These are phyloP conservation scores for Phyllopteryx taeniolatus DNA, from an alignment of 2,113 vertebrate genomes.

Conservation along the genomic window DNA sequence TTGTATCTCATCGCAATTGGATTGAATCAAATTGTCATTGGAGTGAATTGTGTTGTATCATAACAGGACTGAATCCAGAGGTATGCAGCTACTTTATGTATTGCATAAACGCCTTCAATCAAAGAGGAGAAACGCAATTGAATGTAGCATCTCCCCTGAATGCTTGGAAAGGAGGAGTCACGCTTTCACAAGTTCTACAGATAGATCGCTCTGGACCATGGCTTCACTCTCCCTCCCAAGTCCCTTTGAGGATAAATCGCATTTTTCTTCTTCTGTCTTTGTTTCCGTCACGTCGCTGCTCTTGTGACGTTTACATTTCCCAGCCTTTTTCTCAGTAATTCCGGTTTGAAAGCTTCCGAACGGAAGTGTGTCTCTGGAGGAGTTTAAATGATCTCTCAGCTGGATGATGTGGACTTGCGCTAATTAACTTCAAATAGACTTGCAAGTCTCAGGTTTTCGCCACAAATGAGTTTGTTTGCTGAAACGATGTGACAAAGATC, in stretches of 20 bases:
- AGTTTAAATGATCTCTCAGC: constrained; percentile 24
- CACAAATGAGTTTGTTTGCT: neutral
- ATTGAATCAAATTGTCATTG: neutral
- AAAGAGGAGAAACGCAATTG: neutral
- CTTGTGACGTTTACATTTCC: neutral
- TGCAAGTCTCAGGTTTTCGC: neutral
- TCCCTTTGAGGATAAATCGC: constrained; percentile 13
- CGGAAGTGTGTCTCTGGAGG: constrained; percentile 3
- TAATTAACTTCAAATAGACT: neutral
- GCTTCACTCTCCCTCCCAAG: constrained; percentile 6
- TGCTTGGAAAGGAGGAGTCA: constrained; percentile 39
- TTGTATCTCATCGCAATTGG: neutral
- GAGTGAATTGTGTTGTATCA: neutral
- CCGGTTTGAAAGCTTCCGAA: constrained; percentile 3
- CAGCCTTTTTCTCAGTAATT: constrained; percentile 21
- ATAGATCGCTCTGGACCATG: constrained; percentile 11
- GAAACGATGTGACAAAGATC: neutral
- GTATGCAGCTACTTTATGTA: neutral
- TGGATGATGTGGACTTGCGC: constrained; percentile 4
- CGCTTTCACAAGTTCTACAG: constrained; percentile 31
- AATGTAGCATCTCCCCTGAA: constrained; percentile 34
- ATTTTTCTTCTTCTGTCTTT: neutral
- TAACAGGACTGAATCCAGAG: neutral
- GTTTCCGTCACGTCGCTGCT: neutral
- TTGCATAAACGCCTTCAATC: neutral